Conservation (phyloP, 2,888 invertebrate genomes). For the Celastrina argiolus region DNA sequence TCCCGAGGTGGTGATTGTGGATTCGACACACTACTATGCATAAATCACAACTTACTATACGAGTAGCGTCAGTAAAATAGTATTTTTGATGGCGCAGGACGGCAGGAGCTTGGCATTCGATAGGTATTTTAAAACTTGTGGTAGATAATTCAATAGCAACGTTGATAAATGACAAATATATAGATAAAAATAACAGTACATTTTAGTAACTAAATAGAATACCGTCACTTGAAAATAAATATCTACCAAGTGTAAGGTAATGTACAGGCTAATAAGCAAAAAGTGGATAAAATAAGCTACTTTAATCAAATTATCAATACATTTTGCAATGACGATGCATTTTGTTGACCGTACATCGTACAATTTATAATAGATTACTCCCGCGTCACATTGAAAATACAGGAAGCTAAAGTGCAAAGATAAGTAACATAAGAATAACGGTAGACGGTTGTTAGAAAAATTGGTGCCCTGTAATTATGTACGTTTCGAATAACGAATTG, state of each 20-base stretch:
- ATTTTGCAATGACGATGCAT: background rate
- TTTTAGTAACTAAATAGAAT: too few relatives aligned
- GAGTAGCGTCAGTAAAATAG: conserved; percentile 39
- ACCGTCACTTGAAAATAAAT: too few relatives aligned
- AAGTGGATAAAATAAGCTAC: background rate
- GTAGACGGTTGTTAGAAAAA: conserved; percentile 57
- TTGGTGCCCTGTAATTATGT: conserved; percentile 57
- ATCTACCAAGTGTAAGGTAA: too few relatives aligned
- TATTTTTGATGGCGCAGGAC: too few relatives aligned
- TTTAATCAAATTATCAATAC: background rate
- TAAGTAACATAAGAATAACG: conserved; percentile 37
- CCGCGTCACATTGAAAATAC: conserved; percentile 44
- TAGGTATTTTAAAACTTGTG: too few relatives aligned
- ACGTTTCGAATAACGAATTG: conserved; percentile 64
- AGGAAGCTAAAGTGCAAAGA: conserved; percentile 54
- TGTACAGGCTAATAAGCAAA: too few relatives aligned
- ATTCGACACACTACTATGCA: conserved; percentile 65
- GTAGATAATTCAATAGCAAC: too few relatives aligned
- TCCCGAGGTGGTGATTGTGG: conserved; percentile 61
- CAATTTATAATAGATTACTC: conserved; percentile 60
- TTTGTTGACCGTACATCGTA: conserved; percentile 34
- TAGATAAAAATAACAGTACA: too few relatives aligned
- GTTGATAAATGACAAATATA: too few relatives aligned
- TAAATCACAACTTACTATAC: conserved; percentile 65
- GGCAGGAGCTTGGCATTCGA: background rate